Evolutionary conservation across 1,140 invertebrate genomes (phyloP).

Genomic region (Apis florea): DNA sequence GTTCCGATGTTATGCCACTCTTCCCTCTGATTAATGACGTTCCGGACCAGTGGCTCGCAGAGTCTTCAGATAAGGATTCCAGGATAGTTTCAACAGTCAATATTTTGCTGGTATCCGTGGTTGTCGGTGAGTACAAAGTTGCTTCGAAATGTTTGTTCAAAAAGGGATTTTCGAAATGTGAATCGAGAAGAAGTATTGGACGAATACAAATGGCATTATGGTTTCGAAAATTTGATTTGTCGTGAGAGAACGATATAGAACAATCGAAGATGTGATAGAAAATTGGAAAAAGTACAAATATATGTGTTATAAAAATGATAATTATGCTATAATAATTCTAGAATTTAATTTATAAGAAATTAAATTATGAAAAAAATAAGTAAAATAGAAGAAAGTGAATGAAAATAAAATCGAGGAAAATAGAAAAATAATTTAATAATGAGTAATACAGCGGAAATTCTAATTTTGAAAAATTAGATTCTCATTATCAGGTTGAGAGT

Average conservation of each 20-base stretch:
- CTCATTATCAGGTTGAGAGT: not conserved
- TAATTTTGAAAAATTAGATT: no score
- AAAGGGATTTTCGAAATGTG: not conserved
- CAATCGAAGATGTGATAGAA: no score
- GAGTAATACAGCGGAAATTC: not conserved
- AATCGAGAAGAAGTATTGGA: not conserved
- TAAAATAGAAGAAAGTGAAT: not conserved
- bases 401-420: not conserved
- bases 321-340: no score
- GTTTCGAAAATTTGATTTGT: not conserved
- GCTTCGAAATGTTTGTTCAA: not conserved
- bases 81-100: constrained; percentile 6
- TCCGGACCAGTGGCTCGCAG: constrained; percentile 12
- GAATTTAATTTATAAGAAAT: no score
- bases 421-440: no score
- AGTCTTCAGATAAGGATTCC: constrained; percentile 8
- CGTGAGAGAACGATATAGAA: no score
- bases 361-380: no score
- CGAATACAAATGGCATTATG: not conserved
- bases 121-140: not conserved
- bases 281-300: no score
- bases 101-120: constrained; percentile 5
- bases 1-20: constrained; percentile 9
- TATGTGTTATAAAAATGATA: no score
- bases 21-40: constrained; percentile 17